Conservation (phyloP, 2,888 invertebrate genomes). For the Megamerina dolium region DNA sequence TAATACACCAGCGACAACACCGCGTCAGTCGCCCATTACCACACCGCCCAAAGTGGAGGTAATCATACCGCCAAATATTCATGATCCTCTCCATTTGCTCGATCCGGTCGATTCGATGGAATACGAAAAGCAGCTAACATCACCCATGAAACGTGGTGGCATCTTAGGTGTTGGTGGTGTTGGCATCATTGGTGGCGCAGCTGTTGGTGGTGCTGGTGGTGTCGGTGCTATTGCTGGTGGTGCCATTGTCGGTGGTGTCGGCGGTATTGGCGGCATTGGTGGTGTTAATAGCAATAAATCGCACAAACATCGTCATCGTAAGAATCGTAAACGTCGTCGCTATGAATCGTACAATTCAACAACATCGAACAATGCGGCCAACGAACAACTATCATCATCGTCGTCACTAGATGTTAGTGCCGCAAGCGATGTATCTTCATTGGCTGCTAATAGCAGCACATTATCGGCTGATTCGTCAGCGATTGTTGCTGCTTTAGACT, state of each 20-base stretch:
- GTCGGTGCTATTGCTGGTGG: conserved; percentile 22
- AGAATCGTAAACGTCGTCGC: conserved; percentile 11
- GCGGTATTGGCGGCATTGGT: conserved; percentile 18
- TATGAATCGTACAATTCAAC: conserved; percentile 13
- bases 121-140: conserved; percentile 73
- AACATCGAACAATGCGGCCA: conserved; percentile 9
- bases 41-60: conserved; percentile 70
- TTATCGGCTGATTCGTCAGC: conserved; percentile 16
- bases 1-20: conserved; percentile 83
- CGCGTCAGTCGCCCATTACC: conserved; percentile 59
- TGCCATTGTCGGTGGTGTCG: conserved; percentile 1
- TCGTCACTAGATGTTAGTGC: conserved; percentile 5
- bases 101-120: conserved; percentile 74
- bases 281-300: conserved; percentile 47
- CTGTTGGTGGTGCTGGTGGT: conserved; percentile 1
- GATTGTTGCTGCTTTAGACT: conserved; percentile 22
- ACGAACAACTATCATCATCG: conserved; percentile 8
- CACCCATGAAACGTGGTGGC: conserved; percentile 55
- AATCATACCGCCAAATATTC: conserved; percentile 85
- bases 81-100: conserved; percentile 84
- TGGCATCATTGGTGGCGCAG: conserved; percentile 20
- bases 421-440: conserved; percentile 2
- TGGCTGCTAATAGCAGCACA: conserved; percentile 10
- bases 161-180: neutral
- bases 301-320: conserved; percentile 36